A percentile compares a stretch with the other conserved stretches of the same genome.
These are phyloP conservation scores for Temnothorax curvispinosus DNA, from an alignment of 1,140 invertebrate species.

Conservation along the genomic window DNA sequence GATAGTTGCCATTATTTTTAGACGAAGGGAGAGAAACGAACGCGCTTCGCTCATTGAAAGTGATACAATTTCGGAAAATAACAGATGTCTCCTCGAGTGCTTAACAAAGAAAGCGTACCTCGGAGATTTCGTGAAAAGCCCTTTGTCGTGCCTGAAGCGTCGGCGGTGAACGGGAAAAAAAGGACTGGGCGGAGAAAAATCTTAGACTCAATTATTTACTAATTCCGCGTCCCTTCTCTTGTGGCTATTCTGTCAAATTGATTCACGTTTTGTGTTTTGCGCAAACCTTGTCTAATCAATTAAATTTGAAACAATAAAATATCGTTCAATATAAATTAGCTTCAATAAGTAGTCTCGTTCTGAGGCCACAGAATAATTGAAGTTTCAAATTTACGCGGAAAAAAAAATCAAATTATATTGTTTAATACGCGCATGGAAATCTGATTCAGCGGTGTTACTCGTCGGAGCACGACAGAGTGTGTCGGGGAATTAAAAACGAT, in stretches of 20 bases:
- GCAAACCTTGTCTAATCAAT: background rate
- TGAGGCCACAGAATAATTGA: background rate
- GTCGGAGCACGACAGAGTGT: background rate
- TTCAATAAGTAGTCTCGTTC: background rate
- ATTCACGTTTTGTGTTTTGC: background rate
- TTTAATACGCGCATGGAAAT: background rate
- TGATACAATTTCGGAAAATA: slow-evolving; percentile 76
- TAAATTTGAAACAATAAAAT: background rate
- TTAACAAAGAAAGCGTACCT: slow-evolving; percentile 74
- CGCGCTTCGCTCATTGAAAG: slow-evolving; percentile 67
- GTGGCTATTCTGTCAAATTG: slow-evolving; percentile 24
- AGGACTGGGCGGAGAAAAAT: slow-evolving; percentile 54
- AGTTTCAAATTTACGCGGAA: background rate
- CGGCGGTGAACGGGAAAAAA: slow-evolving; percentile 51
- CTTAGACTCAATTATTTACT: slow-evolving; percentile 68
- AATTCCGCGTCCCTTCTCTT: slow-evolving; percentile 41
- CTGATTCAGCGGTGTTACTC: background rate
- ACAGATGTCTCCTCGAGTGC: slow-evolving; percentile 75
- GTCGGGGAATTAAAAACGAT: slow-evolving; percentile 45
- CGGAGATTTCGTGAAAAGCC: slow-evolving; percentile 71
- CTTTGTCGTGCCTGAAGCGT: slow-evolving; percentile 70
- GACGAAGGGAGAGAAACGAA: slow-evolving; percentile 42
- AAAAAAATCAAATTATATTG: background rate
- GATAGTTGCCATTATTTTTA: slow-evolving; percentile 62
- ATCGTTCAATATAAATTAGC: background rate